Base-by-base conservation (phyloP, 2,113 vertebrate species). In the Sisor rabdophorus region DNA sequence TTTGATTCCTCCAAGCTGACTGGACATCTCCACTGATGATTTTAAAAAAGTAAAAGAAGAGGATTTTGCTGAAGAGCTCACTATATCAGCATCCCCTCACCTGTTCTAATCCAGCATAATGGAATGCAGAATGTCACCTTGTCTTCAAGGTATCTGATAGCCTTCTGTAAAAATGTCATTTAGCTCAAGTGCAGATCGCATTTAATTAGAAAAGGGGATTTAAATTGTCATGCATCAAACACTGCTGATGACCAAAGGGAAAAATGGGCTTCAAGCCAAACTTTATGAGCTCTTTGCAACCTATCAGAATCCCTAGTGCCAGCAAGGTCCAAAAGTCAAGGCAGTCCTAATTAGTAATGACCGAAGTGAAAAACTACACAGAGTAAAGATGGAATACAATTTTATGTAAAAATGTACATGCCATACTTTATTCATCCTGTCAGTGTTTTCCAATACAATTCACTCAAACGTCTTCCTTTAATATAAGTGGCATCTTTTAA, bases 181-280 rank as follows among this genome's bases (percentile, higher is more conserved):
- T 91, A 91, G 91, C 90, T 91, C 89, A 86, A 92, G 89, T 88
- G 86, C 87, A 90, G 89, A 92, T 92, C 90, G 90, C 90, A 91
- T 91, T 93, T 93, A 93, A 92, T 93, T 93, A 91, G 91, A 90
- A 83, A 87, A 87, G 87, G 89, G 89, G 89, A 92, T 91, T 92
- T 92, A 91, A 92, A 91, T 92, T 89, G 88, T 88, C 88, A 90
- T 89, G 91, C 91, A 90, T 92, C 90, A 91, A 90, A 90, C 89
- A 88, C 86, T 84, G 82, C 81, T 76, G 86, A 89, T 89, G 88
- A 88, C 87, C 87, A 85, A 87, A 84, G 16, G 63, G 84, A 84
- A 83, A 85, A 86, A 86, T 87, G 89, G 91, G 90, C 91, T 85
- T 87, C 40, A 76, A 87, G 90, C 91, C 91, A 92, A 86, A 87